phyloP scores from a whole-genome alignment of 2,797 vertebrate genomes.

The Artibeus jamaicensis region DNA sequence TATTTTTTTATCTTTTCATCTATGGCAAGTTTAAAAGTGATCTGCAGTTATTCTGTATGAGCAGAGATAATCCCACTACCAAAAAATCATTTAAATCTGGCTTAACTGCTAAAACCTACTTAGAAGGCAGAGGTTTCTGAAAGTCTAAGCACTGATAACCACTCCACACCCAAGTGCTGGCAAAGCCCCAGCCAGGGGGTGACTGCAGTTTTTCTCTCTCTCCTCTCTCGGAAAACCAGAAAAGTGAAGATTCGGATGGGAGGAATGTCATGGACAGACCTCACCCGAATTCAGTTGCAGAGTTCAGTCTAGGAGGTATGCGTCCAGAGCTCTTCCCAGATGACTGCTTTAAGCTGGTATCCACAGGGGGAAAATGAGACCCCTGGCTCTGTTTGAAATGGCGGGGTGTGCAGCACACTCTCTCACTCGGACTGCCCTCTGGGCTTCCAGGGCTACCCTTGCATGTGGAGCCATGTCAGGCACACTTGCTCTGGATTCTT shows the following conservation, averaged over 20 bases:
- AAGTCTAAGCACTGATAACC: neutral
- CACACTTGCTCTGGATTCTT: neutral
- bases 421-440: neutral
- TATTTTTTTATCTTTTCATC: neutral
- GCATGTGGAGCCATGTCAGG: neutral
- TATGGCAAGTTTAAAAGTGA: neutral
- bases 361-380: neutral
- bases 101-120: neutral
- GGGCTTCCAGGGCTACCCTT: neutral
- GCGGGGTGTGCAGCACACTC: rapidly evolving
- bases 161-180: neutral
- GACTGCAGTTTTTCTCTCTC: neutral
- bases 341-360: neutral
- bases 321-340: neutral
- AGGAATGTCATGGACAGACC: neutral
- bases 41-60: neutral
- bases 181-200: neutral
- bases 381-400: neutral
- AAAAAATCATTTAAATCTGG: neutral
- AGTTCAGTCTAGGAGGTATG: neutral
- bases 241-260: neutral
- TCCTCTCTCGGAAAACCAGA: neutral
- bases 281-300: neutral
- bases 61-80: neutral
- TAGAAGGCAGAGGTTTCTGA: neutral